Evolutionary conservation across 2,797 vertebrate genomes (phyloP).

Genomic region (Knipowitschia caucasica): DNA sequence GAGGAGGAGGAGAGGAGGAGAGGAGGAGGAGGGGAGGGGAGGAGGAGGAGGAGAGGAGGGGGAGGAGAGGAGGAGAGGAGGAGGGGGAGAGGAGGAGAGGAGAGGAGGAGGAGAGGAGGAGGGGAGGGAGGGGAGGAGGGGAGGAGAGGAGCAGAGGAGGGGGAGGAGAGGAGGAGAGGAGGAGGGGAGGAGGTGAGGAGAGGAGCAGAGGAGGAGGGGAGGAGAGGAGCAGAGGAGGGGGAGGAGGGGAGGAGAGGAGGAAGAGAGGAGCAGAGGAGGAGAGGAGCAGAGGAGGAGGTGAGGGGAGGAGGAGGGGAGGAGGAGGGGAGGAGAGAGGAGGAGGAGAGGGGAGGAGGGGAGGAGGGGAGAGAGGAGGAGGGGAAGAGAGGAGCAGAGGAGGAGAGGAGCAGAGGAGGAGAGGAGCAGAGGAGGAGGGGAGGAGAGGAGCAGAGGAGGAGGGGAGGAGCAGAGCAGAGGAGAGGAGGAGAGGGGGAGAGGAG

Average conservation of each 20-base stretch:
- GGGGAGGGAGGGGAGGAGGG: too few relatives aligned
- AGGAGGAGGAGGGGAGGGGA: neutral
- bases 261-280: too few relatives aligned
- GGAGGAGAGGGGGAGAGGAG: too few relatives aligned
- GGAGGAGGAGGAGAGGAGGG: neutral
- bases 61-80: neutral
- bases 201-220: too few relatives aligned
- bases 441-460: slow-evolving; percentile 7
- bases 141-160: neutral
- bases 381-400: neutral
- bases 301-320: slow-evolving; percentile 5
- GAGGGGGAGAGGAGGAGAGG: too few relatives aligned
- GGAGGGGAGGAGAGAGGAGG: slow-evolving; percentile 1
- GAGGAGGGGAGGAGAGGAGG: too few relatives aligned
- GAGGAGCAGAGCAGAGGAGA: slow-evolving; percentile 2
- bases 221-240: too few relatives aligned
- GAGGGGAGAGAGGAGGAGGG: too few relatives aligned
- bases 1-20: neutral
- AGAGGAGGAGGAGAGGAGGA: too few relatives aligned
- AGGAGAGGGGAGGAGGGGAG: neutral
- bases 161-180: too few relatives aligned
- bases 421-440: slow-evolving; percentile 2
- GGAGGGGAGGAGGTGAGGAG: too few relatives aligned
- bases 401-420: slow-evolving; percentile 8
- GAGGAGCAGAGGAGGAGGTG: slow-evolving; percentile 7